Base-by-base conservation (phyloP, 2,888 invertebrate species). In the Teleogryllus oceanicus region DNA sequence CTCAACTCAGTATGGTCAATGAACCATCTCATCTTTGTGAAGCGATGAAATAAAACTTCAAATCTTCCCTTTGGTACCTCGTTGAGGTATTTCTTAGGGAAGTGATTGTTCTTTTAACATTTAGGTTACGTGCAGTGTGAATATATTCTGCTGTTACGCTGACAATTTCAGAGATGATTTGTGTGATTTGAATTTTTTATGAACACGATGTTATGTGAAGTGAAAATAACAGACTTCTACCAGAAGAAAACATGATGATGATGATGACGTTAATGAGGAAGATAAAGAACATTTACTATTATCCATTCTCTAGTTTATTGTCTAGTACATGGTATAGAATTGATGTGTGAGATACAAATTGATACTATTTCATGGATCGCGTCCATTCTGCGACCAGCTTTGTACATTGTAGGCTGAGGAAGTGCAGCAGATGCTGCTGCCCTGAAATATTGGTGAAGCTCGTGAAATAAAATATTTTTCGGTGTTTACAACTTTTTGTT, bases 391-490 rank as follows among this genome's bases (percentile, higher is more conserved):
- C 62, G 62, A 62, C n/a, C n/a, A 13, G 62, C 62, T 62, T 62
- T 62, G 62, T 62, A 62, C 62, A 62, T 62, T 62, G 62, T 62
- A 62, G 62, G 62, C 62, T 62, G n/a, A 62, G 62, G 62, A 37
- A 62, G 62, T 62, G 62, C 16, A 62, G 62, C 16, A 62, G 37
- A 5, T 11, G 62, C n/a, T 13, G 13, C 16, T 62, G 16, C 62
- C n/a, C 62, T n/a, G 62, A n/a, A 62, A 62, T 62, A 13, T n/a
- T 62, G 62, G 62, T 37, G 37, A 62, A 62, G 62, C 77, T 79
- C 77, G 74, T 79, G 21, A 79, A 79, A 79, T 79, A 79, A 79
- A 79, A 79, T 79, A 79, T 79, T 79, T 79, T 79, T 79, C 79
- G 79, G 79, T 79, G 79, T 79, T 79, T 62, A 78, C 11, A 20